These are phyloP conservation scores for Gorsachius magnificus DNA, from an alignment of 2,797 vertebrate genomes.

Conservation along the genomic window DNA sequence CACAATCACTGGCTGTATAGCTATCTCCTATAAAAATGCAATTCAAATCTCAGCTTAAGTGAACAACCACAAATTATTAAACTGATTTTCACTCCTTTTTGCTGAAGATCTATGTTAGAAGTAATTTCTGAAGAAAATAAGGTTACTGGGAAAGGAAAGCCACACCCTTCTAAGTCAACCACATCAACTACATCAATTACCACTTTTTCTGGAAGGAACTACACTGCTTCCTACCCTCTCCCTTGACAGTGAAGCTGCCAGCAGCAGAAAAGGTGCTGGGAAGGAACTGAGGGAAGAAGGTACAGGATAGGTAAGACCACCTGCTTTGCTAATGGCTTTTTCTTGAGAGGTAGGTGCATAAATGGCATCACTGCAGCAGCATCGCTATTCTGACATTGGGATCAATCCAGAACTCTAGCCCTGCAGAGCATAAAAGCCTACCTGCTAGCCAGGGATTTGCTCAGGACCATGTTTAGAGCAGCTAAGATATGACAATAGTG, in stretches of 20 bases:
- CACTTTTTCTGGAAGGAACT: neutral
- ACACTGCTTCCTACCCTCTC: neutral
- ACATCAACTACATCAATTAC: neutral
- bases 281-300: neutral
- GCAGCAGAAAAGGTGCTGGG: neutral
- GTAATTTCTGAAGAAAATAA: neutral
- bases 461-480: neutral
- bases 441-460: neutral
- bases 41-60: neutral
- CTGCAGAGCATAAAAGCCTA: neutral
- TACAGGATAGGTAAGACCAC: neutral
- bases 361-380: neutral
- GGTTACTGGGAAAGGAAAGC: neutral
- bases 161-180: neutral
- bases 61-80: neutral
- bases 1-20: neutral
- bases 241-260: neutral
- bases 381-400: neutral
- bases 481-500: neutral
- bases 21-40: neutral
- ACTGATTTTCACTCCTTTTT: neutral
- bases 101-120: conserved; percentile 27
- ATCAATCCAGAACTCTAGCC: neutral
- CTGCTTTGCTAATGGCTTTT: neutral
- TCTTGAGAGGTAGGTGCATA: neutral